Percentiles rank a stretch among this genome's conserved stretches.
phyloP scores from a whole-genome alignment of 1,140 invertebrate species.

The Neodiprion fabricii region DNA sequence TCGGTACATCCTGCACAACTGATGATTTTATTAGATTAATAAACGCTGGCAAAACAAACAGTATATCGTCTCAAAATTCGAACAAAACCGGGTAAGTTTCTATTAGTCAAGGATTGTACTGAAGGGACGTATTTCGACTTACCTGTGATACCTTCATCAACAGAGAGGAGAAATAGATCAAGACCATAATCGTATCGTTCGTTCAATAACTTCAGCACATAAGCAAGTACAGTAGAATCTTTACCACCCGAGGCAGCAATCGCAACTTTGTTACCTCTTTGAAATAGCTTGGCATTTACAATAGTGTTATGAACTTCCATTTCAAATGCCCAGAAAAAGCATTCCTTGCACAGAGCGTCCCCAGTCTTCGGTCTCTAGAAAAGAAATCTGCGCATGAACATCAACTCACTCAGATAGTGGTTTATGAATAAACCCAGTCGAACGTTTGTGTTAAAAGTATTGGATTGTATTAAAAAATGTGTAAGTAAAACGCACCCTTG shows the following conservation, averaged over 20 bases:
- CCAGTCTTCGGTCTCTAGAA: constrained; percentile 88
- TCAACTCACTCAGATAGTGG: background rate
- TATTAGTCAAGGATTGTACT: background rate
- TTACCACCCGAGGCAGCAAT: constrained; percentile 98
- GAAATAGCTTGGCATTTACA: constrained; percentile 82
- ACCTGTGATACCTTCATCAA: constrained; percentile 97
- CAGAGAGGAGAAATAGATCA: constrained; percentile 91
- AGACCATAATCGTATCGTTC: constrained; percentile 91
- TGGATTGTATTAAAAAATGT: constrained; percentile 19
- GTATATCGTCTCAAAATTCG: background rate
- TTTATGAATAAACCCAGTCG: background rate
- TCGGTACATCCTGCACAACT: background rate
- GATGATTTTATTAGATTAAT: background rate
- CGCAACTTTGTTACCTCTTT: constrained; percentile 86
- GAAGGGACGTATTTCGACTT: constrained; percentile 32
- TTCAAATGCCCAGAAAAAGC: constrained; percentile 95
- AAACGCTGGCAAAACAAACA: background rate
- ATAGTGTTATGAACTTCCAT: constrained; percentile 97
- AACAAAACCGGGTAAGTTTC: background rate
- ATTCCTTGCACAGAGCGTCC: constrained; percentile 92
- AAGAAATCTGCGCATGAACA: constrained; percentile 26
- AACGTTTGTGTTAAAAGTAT: constrained; percentile 13
- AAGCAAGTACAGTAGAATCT: constrained; percentile 97
- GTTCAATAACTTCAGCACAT: constrained; percentile 92
- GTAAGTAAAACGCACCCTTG: background rate